Base-by-base conservation (phyloP, 2,797 vertebrate species). In the Lophotriccus pileatus region DNA sequence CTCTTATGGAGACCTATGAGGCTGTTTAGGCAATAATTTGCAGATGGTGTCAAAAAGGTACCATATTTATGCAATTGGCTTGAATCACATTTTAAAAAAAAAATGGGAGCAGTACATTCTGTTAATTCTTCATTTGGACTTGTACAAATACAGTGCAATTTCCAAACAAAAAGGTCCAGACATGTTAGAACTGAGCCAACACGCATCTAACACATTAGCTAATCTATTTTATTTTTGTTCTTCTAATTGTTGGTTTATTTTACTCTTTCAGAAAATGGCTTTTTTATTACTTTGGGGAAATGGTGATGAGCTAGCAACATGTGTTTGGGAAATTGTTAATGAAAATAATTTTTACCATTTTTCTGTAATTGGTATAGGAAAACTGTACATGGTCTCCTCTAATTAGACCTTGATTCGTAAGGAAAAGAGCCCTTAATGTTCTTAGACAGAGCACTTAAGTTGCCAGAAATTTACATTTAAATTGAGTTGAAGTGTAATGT, bases 401-500 rank as follows among this genome's bases (percentile, higher is more conserved):
- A 96, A 98, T 98, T 97, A 97, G 97, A 96, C 82, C 96, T 97
- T 96, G 95, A 96, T 97, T 98, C 96, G 87, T 97, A 97, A 97
- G 94, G 96, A 97, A 96, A 92, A 97, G 96, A 95, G 89, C 96
- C 95, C 97, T 98, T 97, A 95, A 97, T 78, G 49, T 96, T 97
- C 97, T 97, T 96, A 97, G 97, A 96, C 95, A 96, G 97, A 97
- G 96, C 94, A 91, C 97, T 98, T 96, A 86, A 96, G 95, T 96
- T 97, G 96, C 95, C 97, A 97, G 97, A 98, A 98, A 98, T 98
- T 98, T 98, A 97, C 98, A 98, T 98, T 98, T 98, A 98, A 98
- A 98, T 98, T 97, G 97, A 98, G 97, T 97, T 97, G 97, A 98
- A 98, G 95, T 97, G 97, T 89, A 96, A 66, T 96, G 91, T 95